Base-by-base conservation (phyloP, 2,113 vertebrate species). In the Toxostoma redivivum region DNA sequence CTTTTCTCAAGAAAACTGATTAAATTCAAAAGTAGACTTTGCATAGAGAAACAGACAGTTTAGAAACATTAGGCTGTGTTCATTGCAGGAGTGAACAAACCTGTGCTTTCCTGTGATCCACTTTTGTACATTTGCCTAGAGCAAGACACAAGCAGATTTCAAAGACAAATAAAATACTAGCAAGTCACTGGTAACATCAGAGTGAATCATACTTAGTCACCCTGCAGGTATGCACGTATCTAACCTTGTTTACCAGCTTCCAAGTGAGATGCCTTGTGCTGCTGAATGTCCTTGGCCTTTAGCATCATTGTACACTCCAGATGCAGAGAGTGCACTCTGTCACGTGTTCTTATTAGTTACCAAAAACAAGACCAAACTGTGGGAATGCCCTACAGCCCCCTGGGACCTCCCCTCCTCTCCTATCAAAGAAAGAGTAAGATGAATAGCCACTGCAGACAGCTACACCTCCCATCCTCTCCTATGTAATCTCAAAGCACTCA, bases 191-290 rank as follows among this genome's bases (percentile, higher is more conserved):
- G 69, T 71, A 94, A 86, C 48, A 79, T 33, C 61, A 37, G 42
- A 35, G 78, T 96, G 88, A 93, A 66, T 96, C 74, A 89, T 5
- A 61, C 70, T 44, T 65, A 88, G 60, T 92, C 87, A 93, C n/a
- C 65, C 92, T 86, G 56, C 56, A 90, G 79, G 88, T 80, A 96
- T 62, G 90, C 71, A 88, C 11, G 35, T 62, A 93, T 5, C 86
- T 77, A 82, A 77, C 74, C 66, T 61, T 95, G 78, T 88, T 94
- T 88, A 91, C 57, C 33, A 82, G 42, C 54, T 65, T 60, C 38
- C 50, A 51, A 42, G n/a, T 25, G 47, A 77, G 66, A 70, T 44
- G 33, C 20, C 58, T 79, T 13, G 35, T 45, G 82, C 3, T 79
- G 76, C 25, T 53, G 53, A 72, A 54, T 0, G 2, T 56, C 73